Base-by-base conservation (phyloP, 2,888 invertebrate species). In the Sarcophaga variegata region DNA sequence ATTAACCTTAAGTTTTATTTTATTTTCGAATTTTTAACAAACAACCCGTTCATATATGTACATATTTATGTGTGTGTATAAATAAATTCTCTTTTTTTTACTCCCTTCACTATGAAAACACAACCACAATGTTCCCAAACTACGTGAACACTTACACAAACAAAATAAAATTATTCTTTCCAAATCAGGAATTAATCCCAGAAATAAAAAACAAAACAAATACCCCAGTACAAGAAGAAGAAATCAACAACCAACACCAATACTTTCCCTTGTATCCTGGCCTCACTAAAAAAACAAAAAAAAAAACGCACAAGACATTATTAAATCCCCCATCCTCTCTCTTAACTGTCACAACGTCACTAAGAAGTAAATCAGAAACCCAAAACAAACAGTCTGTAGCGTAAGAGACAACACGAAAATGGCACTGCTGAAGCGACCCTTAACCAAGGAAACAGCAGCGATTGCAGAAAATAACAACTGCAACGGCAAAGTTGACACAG, bases 371-470 rank as follows among this genome's bases (percentile, higher is more conserved):
- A 37, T 37, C 37, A 72, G 37, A 49, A 62, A 4, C 47, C 75
- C 27, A 12, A 27, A 60, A 81, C 76, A 66, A 72, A 66, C 37
- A 67, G 22, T 45, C 71, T 37, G 37, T 10, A 37, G 37, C 37
- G 37, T 37, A 37, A 37, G 1, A 49, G 2, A 22, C 22, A 22
- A 67, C 17, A 49, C 3, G 67, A 80, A 85, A 76, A 93, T 93
- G 93, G 93, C 93, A 89, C 89, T 93, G 88, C 92, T 93, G 37
- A 93, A 93, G 90, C 92, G 93, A 88, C 93, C 93, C 83, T 90
- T 93, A 70, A 90, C 92, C 88, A 93, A 93, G 91, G 93, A 93
- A 88, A 91, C 92, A 81, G 87, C 92, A 84, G 83, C 88, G 76
- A 89, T 92, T 86, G 89, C 91, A 25, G 93, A 92, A 83, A 91